These are phyloP conservation scores for Sinocyclocheilus rhinocerous DNA, from an alignment of 2,113 vertebrate species.

Conservation along the genomic window DNA sequence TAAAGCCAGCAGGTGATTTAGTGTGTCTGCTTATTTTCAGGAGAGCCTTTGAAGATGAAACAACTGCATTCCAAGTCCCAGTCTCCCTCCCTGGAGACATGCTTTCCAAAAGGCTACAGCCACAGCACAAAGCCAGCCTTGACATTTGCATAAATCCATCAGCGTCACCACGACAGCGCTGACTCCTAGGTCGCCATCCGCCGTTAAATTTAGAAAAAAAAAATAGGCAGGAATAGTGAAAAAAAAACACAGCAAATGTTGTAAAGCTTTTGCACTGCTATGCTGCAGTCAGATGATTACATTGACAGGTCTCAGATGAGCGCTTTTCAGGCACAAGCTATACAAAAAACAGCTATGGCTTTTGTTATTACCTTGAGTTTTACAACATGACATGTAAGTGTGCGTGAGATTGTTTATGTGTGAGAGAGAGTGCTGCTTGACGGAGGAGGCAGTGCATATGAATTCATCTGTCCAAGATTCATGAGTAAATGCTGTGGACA, in stretches of 20 bases:
- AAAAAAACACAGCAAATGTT: slow-evolving; percentile 5
- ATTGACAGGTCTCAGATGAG: slow-evolving; percentile 21
- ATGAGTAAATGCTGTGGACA: slow-evolving; percentile 45
- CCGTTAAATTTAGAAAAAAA: slow-evolving; percentile 32
- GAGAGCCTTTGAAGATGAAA: slow-evolving; percentile 59
- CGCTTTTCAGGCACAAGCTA: neutral
- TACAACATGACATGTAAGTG: slow-evolving; percentile 16
- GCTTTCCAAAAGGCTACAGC: slow-evolving; percentile 42
- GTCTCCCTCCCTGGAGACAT: slow-evolving; percentile 43
- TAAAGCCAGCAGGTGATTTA: slow-evolving; percentile 51
- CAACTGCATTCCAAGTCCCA: slow-evolving; percentile 46
- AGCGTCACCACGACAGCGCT: neutral
- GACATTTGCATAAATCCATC: slow-evolving; percentile 56
- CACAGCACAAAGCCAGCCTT: slow-evolving; percentile 42
- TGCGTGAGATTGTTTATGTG: neutral
- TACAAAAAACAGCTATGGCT: neutral
- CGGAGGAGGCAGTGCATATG: neutral
- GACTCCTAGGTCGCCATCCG: neutral
- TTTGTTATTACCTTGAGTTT: slow-evolving; percentile 6
- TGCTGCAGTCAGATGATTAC: slow-evolving; percentile 8
- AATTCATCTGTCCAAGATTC: slow-evolving; percentile 3
- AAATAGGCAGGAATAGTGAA: neutral
- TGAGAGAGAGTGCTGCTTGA: neutral
- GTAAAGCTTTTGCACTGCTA: neutral
- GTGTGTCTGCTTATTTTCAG: slow-evolving; percentile 46